Evolutionary conservation across 2,888 invertebrate species (phyloP), one percentile per base, ranked within the genome.

Genomic region (Drosophila nigricruria): DNA sequence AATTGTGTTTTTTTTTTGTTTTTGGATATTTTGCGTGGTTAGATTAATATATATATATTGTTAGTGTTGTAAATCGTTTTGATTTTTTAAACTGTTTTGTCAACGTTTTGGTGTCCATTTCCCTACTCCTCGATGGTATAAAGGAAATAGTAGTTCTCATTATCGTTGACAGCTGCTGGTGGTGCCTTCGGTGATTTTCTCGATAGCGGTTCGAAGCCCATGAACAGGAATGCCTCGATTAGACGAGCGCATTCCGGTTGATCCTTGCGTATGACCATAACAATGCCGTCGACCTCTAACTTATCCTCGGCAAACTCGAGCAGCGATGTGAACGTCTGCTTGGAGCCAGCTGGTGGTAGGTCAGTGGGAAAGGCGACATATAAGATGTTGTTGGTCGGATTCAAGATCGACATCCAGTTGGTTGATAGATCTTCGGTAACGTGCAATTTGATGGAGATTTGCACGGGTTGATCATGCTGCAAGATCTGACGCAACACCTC

Each of bases 221-320:
- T 95, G 94, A 98, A 98, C 96, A 98, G 97, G 95, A 99, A 99
- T 38, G 98, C 98, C 87, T 98, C 96, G 79, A 99, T 96, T 89
- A 99, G 94, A 82, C 96, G 96, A 59, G 96, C 96, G 93, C 97
- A 95, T 92, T 98, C 98, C 56, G 95, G 93, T 60, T 97, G 95
- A 90, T 96, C 96, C 93, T 97, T 97, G 82, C 95, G 95, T 92
- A 98, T 95, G 93, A 96, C 97, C 91, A 95, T 93, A 72, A 95
- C 94, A 90, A 97, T 96, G 91, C 96, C 95, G 82, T 95, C 94
- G 92, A 97, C 97, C 74, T 96, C 95, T 60, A 99, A 95, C 77
- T 96, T 95, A 92, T 99, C 98, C 93, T 99, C 99, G 60, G 98
- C 98, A 92, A 98, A 98, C 94, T 99, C 99, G 87, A 99, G 94